Conservation (phyloP, 2,113 vertebrate genomes). For the Platichthys flesus region DNA sequence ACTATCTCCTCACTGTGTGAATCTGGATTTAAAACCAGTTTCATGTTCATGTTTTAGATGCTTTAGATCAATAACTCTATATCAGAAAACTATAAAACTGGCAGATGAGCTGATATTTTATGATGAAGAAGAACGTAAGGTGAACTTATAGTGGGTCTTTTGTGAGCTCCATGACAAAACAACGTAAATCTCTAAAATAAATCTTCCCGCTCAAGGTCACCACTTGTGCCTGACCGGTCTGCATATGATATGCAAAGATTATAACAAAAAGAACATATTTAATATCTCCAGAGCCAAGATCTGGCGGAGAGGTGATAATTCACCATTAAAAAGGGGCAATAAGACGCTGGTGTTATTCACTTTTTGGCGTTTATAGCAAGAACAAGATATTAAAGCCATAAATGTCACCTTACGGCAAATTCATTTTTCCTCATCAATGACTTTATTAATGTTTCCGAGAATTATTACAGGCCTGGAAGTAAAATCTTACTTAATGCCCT, state of each 20-base stretch:
- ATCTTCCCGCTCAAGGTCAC: conserved; percentile 19
- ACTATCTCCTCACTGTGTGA: no score
- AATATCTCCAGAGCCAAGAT: background rate
- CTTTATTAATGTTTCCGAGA: conserved; percentile 8
- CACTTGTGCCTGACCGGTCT: background rate
- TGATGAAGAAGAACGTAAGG: background rate
- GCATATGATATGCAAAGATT: conserved; percentile 12
- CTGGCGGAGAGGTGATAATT: background rate
- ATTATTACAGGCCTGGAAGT: background rate
- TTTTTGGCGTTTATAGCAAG: background rate
- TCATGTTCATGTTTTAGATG: background rate
- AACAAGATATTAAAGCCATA: conserved; percentile 10
- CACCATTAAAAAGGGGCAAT: background rate
- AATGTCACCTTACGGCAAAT: conserved; percentile 4
- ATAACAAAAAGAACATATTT: background rate
- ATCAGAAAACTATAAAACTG: background rate
- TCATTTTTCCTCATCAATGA: conserved; percentile 3
- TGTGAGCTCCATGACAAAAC: conserved; percentile 24
- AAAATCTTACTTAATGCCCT: conserved; percentile 1
- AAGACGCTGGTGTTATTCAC: background rate
- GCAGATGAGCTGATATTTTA: conserved; percentile 23
- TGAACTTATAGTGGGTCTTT: conserved; percentile 24
- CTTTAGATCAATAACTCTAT: background rate
- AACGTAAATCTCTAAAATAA: conserved; percentile 37
- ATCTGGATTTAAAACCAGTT: background rate